Evolutionary conservation across 2,888 invertebrate species (phyloP).

Genomic region (Drosophila greeni): DNA sequence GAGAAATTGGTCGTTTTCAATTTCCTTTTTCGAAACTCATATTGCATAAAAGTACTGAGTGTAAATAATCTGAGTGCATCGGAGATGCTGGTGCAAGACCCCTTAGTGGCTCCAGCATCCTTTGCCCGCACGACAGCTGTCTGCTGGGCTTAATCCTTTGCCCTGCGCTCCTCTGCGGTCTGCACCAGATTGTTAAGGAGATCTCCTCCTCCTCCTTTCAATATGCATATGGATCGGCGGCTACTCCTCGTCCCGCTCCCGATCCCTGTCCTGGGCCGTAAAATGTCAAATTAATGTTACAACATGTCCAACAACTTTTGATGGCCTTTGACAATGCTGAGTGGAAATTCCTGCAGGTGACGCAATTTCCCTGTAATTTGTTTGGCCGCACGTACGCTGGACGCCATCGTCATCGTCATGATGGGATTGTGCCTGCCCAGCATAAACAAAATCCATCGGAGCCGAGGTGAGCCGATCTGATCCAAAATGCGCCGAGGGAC

Average conservation of each 20-base stretch:
- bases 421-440: slow-evolving; percentile 69
- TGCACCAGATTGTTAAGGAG: slow-evolving; percentile 64
- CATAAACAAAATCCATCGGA: slow-evolving; percentile 61
- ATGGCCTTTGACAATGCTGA: slow-evolving; percentile 72
- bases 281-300: slow-evolving; percentile 76
- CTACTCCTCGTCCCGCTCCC: slow-evolving; percentile 20
- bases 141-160: slow-evolving; percentile 46
- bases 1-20: neutral
- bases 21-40: neutral
- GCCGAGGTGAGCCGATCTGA: slow-evolving; percentile 19
- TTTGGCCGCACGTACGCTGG: slow-evolving; percentile 62
- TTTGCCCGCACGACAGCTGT: slow-evolving; percentile 53
- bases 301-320: slow-evolving; percentile 72
- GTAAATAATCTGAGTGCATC: slow-evolving; percentile 5
- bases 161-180: slow-evolving; percentile 60
- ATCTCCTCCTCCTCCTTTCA: slow-evolving; percentile 21
- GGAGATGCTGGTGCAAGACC: slow-evolving; percentile 12
- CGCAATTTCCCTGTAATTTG: slow-evolving; percentile 74
- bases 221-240: slow-evolving; percentile 36
- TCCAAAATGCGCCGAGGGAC: slow-evolving; percentile 67
- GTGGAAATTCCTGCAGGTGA: slow-evolving; percentile 75
- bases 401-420: slow-evolving; percentile 36
- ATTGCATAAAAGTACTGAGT: neutral
- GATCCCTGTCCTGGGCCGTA: slow-evolving; percentile 57
- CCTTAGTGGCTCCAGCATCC: slow-evolving; percentile 54